A percentile compares a stretch with the other conserved stretches of the same genome.
Evolutionary conservation across 2,797 vertebrate species (phyloP).

Genomic region (Bufotes viridis): DNA sequence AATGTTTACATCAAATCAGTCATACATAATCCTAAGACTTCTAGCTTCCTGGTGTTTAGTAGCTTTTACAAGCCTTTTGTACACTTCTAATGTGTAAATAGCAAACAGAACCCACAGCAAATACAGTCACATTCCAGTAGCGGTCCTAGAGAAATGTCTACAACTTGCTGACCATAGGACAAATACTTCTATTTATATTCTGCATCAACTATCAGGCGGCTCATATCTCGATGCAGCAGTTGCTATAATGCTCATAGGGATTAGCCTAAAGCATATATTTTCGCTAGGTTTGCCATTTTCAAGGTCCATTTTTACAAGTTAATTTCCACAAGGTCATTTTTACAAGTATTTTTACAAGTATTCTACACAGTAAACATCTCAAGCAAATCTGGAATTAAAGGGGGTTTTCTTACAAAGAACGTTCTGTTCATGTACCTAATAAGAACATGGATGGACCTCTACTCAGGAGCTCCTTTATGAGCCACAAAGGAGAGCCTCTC

Average conservation of each 20-base stretch:
- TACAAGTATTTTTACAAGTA: no score
- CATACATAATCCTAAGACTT: neutral
- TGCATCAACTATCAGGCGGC: neutral
- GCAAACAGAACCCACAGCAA: neutral
- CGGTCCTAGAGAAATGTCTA: neutral
- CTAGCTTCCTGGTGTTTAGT: neutral
- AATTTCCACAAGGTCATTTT: no score
- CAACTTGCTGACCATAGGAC: neutral
- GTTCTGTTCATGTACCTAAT: no score
- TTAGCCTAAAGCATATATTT: neutral
- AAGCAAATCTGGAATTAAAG: no score
- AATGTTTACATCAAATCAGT: neutral
- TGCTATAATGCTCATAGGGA: neutral
- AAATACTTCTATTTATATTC: neutral
- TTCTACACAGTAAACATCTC: no score
- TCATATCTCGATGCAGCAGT: neutral
- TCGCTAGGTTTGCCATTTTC: neutral
- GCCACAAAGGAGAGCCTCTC: no score
- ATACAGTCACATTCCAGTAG: neutral
- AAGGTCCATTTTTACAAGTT: no score
- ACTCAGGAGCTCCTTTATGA: no score
- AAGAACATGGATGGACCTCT: no score
- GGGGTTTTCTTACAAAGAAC: no score
- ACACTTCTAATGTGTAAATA: neutral
- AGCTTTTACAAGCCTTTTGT: conserved; percentile 2